Evolutionary conservation across 1,140 invertebrate genomes (phyloP).

Genomic region (Ostrea edulis): DNA sequence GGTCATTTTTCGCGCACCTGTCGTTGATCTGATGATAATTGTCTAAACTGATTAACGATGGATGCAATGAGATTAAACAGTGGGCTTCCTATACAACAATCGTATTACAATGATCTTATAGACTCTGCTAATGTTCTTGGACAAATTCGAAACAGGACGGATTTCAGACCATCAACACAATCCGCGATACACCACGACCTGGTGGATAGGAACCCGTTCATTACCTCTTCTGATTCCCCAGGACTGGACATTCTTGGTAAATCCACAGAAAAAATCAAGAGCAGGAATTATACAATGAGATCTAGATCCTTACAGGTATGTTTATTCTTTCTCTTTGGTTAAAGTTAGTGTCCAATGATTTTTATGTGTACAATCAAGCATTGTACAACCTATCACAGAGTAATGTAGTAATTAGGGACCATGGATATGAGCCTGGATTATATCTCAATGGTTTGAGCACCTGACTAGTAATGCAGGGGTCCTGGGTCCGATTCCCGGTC

Average conservation of each 20-base stretch:
- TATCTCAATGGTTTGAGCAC: too few species aligned
- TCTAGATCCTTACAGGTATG: conserved; percentile 9
- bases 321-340: not conserved
- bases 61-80: conserved; percentile 17
- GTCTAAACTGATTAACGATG: conserved; percentile 13
- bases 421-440: too few species aligned
- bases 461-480: too few species aligned
- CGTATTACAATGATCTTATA: conserved; percentile 11
- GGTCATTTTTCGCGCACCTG: conserved; percentile 20
- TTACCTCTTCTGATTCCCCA: not conserved
- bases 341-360: too few species aligned
- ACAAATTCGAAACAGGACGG: not conserved
- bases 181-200: not conserved
- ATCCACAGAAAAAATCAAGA: not conserved
- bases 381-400: too few species aligned
- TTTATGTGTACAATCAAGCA: too few species aligned
- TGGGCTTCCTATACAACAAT: conserved; percentile 8
- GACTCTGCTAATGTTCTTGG: not conserved
- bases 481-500: too few species aligned
- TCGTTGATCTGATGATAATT: conserved; percentile 19
- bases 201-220: not conserved
- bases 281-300: not conserved
- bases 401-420: too few species aligned
- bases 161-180: not conserved
- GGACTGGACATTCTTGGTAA: not conserved